These are phyloP conservation scores for Oligia fasciuncula DNA, from an alignment of 2,888 invertebrate species.

Conservation along the genomic window DNA sequence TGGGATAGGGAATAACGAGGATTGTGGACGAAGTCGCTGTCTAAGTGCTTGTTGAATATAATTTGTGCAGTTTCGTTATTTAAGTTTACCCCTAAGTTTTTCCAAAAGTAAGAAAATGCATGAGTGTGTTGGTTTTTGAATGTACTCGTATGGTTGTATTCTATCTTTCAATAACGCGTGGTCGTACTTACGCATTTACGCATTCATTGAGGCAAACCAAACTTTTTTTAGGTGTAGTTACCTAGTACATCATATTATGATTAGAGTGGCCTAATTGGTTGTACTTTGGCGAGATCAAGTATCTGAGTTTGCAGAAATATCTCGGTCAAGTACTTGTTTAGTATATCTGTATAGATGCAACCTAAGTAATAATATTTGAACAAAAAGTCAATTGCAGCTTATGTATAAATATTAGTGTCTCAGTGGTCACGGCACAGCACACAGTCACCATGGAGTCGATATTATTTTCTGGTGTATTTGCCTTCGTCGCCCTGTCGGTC, in stretches of 20 bases:
- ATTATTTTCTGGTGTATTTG: conserved; percentile 69
- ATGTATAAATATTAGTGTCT: conserved; percentile 81
- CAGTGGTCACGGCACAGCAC: conserved; percentile 68
- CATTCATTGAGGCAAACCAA: background rate
- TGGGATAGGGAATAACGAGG: background rate
- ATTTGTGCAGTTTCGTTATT: background rate
- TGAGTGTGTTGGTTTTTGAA: background rate
- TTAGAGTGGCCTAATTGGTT: conserved; percentile 29
- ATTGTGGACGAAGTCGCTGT: no score
- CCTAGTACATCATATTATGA: background rate
- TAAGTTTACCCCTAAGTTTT: background rate
- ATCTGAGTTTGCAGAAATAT: conserved; percentile 73
- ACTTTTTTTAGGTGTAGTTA: background rate
- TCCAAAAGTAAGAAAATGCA: background rate
- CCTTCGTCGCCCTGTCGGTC: conserved; percentile 62
- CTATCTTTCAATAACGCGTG: background rate
- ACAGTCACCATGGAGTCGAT: conserved; percentile 77
- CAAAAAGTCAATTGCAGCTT: conserved; percentile 70
- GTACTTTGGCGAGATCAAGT: conserved; percentile 49
- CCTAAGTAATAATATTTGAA: conserved; percentile 69
- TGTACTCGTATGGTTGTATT: background rate
- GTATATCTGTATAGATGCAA: conserved; percentile 72
- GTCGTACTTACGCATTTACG: conserved; percentile 11
- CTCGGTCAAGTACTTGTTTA: conserved; percentile 74
- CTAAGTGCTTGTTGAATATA: background rate